Base-by-base conservation (phyloP, 2,797 vertebrate species). In the Mus caroli region DNA sequence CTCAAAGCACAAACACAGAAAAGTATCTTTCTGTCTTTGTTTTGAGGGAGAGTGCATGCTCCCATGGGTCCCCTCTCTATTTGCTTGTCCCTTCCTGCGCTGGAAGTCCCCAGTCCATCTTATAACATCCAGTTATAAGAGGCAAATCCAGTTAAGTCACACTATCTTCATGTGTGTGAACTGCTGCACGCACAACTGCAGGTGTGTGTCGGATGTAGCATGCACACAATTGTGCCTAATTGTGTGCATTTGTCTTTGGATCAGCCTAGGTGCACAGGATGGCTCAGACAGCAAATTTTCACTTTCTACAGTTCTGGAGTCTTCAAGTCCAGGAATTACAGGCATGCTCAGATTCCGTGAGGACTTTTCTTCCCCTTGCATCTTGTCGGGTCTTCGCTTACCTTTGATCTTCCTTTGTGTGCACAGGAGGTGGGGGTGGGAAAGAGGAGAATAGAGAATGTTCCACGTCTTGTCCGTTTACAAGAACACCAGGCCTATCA, bases 11-110 rank as follows among this genome's bases (percentile, higher is more conserved):
- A 75, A 5, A 24, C 1, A 9, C 64, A 67, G 64, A 15, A 14
- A 31, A 14, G 31, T 0, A 1, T 2, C 0, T 4, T 14, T 15
- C 54, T 1, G 20, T 17, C 37, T 87, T 28, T 26, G 26, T 50
- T 50, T 50, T 77, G 40, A 31, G 43, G 14, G 3, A 50, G 26
- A 22, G 77, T 8, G 10, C 86, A 20, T 8, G n/a, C 46, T 73
- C 80, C 60, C 73, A 10, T 0, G 46, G 54, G 34, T 24, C 15
- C 19, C 0, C 0, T 34, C 22, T 9, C 0, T 4, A 56, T 14
- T 40, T 14, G 11, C 43, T 34, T 1, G 1, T 4, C 22, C 31
- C 13, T 40, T 9, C 6, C 69, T 10, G 43, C 14, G 4, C 62
- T 15, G 31, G 31, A 71, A 31, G 37, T 95, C 19, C 40, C 58